A percentile compares a stretch with the other conserved stretches of the same genome.
phyloP scores from a whole-genome alignment of 2,888 invertebrate genomes.

The Conomelus anceps region DNA sequence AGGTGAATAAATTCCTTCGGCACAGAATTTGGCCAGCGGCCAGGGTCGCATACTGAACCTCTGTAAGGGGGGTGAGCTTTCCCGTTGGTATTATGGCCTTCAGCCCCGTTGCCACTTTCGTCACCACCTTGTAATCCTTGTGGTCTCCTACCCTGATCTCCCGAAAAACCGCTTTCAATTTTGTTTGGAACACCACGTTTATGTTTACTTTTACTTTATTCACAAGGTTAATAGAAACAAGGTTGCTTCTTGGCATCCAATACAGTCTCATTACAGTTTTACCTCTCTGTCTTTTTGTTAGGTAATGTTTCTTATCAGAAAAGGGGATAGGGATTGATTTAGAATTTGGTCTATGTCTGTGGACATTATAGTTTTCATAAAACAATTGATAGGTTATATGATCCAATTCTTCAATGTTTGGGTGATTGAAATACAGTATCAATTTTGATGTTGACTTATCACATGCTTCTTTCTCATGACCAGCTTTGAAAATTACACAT shows the following conservation, averaged over 20 bases:
- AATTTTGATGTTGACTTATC: background rate
- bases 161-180: no score
- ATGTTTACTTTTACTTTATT: no score
- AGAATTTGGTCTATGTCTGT: background rate
- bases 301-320: conserved; percentile 8
- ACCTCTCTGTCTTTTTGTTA: conserved; percentile 9
- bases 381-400: conserved; percentile 7
- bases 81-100: no score
- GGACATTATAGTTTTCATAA: conserved; percentile 15
- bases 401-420: background rate
- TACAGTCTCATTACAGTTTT: conserved; percentile 10
- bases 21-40: no score
- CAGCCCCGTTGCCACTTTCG: no score
- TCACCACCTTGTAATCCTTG: no score
- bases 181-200: no score
- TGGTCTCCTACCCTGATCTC: no score
- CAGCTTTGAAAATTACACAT: conserved; percentile 5
- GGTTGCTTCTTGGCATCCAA: conserved; percentile 16
- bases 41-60: no score
- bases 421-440: conserved; percentile 18
- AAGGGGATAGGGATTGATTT: background rate
- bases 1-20: no score
- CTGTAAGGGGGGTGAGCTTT: no score
- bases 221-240: no score
- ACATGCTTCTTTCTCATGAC: background rate